phyloP scores from a whole-genome alignment of 2,113 vertebrate species.

The Bubo blakistoni region DNA sequence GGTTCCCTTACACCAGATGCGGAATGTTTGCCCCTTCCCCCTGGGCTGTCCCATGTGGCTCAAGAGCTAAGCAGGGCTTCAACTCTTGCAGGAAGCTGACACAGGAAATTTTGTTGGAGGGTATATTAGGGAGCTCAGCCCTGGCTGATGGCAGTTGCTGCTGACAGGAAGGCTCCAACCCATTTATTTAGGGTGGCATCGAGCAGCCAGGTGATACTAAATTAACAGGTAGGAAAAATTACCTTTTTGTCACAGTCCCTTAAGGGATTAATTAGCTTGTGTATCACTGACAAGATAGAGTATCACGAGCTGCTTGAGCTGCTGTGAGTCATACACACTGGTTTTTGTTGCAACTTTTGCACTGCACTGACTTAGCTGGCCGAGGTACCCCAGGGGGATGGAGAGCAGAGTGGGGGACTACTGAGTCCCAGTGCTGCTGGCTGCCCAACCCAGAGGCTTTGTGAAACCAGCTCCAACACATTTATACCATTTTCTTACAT shows the following conservation, averaged over 20 bases:
- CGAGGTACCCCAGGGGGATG: neutral
- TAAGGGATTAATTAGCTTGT: neutral
- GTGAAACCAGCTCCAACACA: accelerated
- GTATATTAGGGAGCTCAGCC: neutral
- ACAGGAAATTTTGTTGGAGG: neutral
- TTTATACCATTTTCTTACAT: neutral
- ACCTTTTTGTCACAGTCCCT: neutral
- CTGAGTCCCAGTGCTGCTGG: neutral
- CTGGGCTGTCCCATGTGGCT: accelerated
- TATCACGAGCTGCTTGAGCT: neutral
- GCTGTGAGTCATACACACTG: neutral
- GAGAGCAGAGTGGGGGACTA: neutral
- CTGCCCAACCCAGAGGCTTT: neutral
- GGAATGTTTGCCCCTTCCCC: neutral
- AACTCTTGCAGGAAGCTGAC: neutral
- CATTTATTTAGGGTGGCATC: neutral
- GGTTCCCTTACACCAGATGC: neutral
- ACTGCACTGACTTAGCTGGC: neutral
- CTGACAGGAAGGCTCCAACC: neutral
- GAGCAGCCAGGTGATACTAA: neutral
- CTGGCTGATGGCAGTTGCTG: neutral
- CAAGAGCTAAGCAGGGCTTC: neutral
- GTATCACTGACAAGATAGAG: neutral
- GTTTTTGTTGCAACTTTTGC: neutral
- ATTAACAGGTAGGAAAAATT: slow-evolving; percentile 21